Evolutionary conservation across 2,113 vertebrate genomes (phyloP).

Genomic region (Baryphthengus martii): DNA sequence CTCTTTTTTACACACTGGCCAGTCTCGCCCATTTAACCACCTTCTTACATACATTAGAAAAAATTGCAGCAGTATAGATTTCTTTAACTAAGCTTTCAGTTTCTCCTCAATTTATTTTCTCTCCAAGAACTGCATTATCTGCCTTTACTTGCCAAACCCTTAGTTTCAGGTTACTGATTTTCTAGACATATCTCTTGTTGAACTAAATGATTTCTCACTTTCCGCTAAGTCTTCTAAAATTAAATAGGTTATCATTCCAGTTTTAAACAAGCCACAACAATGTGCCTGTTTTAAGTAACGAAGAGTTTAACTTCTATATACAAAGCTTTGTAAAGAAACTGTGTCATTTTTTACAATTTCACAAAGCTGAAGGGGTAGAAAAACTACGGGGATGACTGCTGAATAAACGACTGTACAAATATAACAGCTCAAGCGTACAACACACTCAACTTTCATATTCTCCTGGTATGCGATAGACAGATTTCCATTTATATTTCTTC

Average conservation of each 20-base stretch:
- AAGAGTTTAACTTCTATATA: not conserved
- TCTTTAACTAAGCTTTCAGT: not conserved
- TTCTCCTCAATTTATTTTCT: not conserved
- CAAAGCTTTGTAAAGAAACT: not conserved
- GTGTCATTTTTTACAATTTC: not conserved
- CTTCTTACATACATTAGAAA: not conserved
- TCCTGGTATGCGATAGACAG: not conserved
- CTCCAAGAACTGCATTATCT: not conserved
- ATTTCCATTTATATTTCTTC: slow-evolving; percentile 7
- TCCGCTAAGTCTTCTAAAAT: not conserved
- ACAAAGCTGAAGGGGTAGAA: slow-evolving; percentile 5
- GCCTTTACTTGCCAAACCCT: not conserved
- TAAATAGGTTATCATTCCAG: not conserved
- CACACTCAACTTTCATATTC: not conserved
- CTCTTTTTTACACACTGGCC: not conserved
- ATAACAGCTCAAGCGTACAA: not conserved
- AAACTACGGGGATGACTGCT: not conserved
- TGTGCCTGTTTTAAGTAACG: not conserved
- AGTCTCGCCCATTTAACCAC: not conserved
- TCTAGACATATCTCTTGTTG: not conserved
- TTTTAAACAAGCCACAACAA: not conserved
- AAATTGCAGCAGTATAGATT: not conserved
- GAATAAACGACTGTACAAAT: slow-evolving; percentile 24
- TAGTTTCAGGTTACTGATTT: not conserved
- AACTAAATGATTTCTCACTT: not conserved